A percentile compares a stretch with the other conserved stretches of the same genome.
These are phyloP conservation scores for Orthosia incerta DNA, from an alignment of 2,888 invertebrate species.

Conservation along the genomic window DNA sequence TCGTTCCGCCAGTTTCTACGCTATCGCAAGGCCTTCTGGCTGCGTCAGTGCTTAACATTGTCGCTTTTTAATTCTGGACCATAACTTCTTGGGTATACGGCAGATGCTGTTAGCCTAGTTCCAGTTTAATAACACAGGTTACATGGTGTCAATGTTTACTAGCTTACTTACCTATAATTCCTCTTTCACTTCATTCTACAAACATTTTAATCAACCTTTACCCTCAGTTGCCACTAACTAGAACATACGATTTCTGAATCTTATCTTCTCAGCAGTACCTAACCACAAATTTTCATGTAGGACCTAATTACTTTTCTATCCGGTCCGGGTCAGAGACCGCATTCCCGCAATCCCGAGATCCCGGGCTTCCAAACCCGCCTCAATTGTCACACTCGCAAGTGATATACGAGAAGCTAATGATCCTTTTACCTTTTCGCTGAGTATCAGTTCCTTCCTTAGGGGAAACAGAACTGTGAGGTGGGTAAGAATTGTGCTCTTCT, in stretches of 20 bases:
- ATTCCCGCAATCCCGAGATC: conserved; percentile 51
- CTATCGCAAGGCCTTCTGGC: no score
- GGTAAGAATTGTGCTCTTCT: background rate
- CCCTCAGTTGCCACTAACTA: background rate
- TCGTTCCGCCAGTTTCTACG: no score
- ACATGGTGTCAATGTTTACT: no score
- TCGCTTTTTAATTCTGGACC: no score
- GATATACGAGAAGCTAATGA: conserved; percentile 70
- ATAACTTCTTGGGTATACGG: no score
- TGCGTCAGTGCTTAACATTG: no score
- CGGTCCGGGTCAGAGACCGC: conserved; percentile 44
- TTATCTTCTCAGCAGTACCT: conserved; percentile 39
- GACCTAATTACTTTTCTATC: conserved; percentile 73
- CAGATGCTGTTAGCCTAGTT: no score
- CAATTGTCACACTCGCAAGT: conserved; percentile 64
- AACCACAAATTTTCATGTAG: conserved; percentile 57
- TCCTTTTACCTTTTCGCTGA: conserved; percentile 52
- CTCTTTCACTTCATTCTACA: background rate
- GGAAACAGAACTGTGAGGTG: conserved; percentile 13
- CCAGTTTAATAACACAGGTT: no score
- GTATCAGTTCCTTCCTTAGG: conserved; percentile 25
- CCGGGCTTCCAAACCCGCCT: conserved; percentile 49
- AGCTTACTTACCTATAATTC: no score
- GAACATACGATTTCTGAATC: conserved; percentile 24
- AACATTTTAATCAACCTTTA: conserved; percentile 25